Evolutionary conservation across 2,888 invertebrate species (phyloP), one percentile per base, ranked within the genome.

Genomic region (Hylaea fasciaria): DNA sequence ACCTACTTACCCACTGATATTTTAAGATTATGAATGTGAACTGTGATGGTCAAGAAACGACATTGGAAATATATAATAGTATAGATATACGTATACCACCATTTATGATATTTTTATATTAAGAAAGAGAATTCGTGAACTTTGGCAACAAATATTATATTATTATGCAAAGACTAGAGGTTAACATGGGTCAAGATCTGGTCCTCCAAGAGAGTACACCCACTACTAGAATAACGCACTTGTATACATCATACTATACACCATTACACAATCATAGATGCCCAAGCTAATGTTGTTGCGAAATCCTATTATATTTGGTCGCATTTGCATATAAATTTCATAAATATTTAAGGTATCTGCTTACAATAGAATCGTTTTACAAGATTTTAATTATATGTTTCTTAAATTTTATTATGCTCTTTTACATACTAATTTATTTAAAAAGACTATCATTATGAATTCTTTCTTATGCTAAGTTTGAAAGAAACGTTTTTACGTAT

Each of bases 351-450:
- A 41, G n/a, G n/a, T 35, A 39, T 54, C 8, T 45, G 35, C 8
- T 54, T 45, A 59, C 54, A 59, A 54, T 59, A 32, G 59, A 32
- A 50, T 54, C 59, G 39, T 22, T 46, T 54, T 59, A 50, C 59
- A 45, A 29, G 28, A 44, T 46, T 53, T n/a, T 50, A 46, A 54
- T 48, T 48, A 41, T 43, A 17, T 14, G 12, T 44, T 48, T 43
- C 37, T 41, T 46, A 51, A 35, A 35, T 47, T 59, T 54, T 49
- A 54, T 54, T 59, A n/a, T 28, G 22, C 5, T 29, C 14, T 45
- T 43, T 48, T 59, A 22, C 48, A 45, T 59, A 45, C n/a, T 11
- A 12, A n/a, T n/a, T n/a, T 10, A n/a, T 32, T 32, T 10, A 10
- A 32, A 32, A 22, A 22, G 22, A 3, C 22, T 22, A 22, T 22